Percentiles rank a stretch among this genome's conserved stretches.
Conservation (phyloP, 2,797 vertebrate species). For the Ciconia nigra region DNA sequence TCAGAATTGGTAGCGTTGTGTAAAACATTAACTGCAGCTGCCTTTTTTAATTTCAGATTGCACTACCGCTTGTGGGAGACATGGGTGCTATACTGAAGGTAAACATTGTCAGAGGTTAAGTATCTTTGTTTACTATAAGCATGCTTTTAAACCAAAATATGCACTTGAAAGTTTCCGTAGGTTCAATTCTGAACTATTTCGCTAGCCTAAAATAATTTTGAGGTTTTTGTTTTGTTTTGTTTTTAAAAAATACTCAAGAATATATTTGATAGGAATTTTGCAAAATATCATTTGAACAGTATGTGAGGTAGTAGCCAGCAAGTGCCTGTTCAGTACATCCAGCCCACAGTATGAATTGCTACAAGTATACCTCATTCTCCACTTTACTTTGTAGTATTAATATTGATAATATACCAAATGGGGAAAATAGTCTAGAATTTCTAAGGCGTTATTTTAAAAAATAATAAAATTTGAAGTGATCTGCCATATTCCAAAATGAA, state of each 20-base stretch:
- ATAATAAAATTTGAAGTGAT: not conserved
- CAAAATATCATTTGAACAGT: not conserved
- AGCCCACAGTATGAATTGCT: not conserved
- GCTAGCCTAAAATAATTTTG: not conserved
- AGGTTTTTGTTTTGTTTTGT: not conserved
- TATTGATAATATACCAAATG: not conserved
- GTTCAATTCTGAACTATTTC: not conserved
- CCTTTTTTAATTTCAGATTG: constrained; percentile 79
- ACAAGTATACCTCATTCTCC: not conserved
- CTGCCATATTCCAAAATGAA: not conserved
- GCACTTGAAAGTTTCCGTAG: not conserved
- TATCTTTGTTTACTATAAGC: not conserved
- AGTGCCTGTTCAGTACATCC: not conserved
- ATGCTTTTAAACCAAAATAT: not conserved
- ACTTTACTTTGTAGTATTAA: not conserved
- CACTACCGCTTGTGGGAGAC: constrained; percentile 93
- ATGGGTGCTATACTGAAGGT: constrained; percentile 91
- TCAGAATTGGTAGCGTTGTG: not conserved
- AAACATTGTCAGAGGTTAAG: constrained; percentile 35
- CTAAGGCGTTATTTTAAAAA: not conserved
- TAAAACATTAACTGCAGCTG: not conserved
- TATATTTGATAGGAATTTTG: not conserved
- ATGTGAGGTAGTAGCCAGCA: not conserved
- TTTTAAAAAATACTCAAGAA: not conserved
- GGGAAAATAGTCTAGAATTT: not conserved